Conservation (phyloP, 2,797 vertebrate species). For the Peromyscus melanophrys region DNA sequence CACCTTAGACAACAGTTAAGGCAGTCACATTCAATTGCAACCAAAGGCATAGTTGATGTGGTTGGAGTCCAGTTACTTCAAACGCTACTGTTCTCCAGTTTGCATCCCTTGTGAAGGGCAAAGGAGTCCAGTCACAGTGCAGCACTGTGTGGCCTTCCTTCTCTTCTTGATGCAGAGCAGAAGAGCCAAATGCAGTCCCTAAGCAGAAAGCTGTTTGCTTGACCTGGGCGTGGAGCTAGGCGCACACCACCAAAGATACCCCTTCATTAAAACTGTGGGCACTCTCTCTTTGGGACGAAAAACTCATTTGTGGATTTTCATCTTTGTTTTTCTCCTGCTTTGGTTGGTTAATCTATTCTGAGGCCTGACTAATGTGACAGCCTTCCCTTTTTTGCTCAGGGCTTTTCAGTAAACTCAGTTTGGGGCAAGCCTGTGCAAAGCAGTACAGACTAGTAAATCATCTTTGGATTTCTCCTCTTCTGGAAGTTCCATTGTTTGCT, state of each 20-base stretch:
- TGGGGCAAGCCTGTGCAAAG: not conserved
- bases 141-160: not conserved
- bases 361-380: conserved; percentile 2
- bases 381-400: not conserved
- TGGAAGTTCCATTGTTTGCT: not conserved
- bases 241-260: not conserved
- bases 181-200: not conserved
- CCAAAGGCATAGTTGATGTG: conserved; percentile 55
- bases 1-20: conserved; percentile 39
- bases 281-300: not conserved
- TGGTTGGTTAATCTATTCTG: not conserved
- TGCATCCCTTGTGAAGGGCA: not conserved
- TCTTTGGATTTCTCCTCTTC: not conserved
- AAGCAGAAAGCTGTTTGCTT: not conserved
- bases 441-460: not conserved
- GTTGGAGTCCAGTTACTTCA: conserved; percentile 47
- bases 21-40: conserved; percentile 21
- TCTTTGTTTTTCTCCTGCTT: conserved; percentile 12
- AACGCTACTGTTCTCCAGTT: not conserved
- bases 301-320: not conserved
- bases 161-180: not conserved
- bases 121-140: not conserved
- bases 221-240: not conserved
- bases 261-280: not conserved
- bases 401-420: not conserved